These are phyloP conservation scores for Otolemur crassicaudatus DNA, from an alignment of 2,797 vertebrate species.

Conservation along the genomic window DNA sequence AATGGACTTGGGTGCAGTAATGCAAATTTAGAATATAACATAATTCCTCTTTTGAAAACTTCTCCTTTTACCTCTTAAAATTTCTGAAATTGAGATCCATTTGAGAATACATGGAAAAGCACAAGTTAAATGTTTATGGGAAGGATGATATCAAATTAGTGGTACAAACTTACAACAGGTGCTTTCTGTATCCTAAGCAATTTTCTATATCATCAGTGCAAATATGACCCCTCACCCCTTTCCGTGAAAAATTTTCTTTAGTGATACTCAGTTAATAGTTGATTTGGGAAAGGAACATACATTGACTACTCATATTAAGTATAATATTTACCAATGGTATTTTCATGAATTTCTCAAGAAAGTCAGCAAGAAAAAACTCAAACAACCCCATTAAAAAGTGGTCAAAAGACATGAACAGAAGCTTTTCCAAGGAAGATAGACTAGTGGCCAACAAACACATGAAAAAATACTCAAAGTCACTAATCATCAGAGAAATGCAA, in stretches of 20 bases:
- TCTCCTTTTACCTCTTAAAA: neutral
- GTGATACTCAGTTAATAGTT: neutral
- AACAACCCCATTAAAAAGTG: too few relatives aligned
- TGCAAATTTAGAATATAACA: neutral
- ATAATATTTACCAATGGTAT: neutral
- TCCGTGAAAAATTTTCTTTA: neutral
- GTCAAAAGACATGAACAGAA: too few relatives aligned
- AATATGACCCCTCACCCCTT: neutral
- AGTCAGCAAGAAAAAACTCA: too few relatives aligned
- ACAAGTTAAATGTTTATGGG: neutral
- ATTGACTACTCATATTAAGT: neutral
- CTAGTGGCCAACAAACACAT: too few relatives aligned
- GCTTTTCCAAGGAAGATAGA: too few relatives aligned
- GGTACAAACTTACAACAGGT: neutral
- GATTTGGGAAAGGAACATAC: neutral
- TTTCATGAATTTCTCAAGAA: neutral
- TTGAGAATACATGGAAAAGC: neutral
- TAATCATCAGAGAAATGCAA: too few relatives aligned
- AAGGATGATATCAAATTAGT: neutral
- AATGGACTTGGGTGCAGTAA: neutral
- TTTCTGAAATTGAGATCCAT: neutral
- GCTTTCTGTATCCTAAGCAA: neutral
- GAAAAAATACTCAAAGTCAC: too few relatives aligned
- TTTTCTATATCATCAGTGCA: neutral
- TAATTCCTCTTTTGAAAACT: neutral